Evolutionary conservation across 1,140 invertebrate species (phyloP).

Genomic region (Daktulosphaira vitifoliae): DNA sequence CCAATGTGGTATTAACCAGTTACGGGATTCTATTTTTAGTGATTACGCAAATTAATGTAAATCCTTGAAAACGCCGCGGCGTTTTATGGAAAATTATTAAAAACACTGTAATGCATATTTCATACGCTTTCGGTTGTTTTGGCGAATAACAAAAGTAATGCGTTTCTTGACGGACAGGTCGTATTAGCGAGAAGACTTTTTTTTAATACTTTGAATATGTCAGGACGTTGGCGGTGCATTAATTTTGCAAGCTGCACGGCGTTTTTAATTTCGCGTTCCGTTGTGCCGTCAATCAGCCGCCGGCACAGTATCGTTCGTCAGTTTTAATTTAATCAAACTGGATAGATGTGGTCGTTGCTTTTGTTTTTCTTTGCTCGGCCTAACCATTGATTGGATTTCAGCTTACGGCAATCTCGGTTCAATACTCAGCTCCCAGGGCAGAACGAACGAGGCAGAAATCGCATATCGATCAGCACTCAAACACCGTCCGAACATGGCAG

Average conservation of each 20-base stretch:
- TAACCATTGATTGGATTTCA: constrained; percentile 48
- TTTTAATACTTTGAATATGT: too few relatives aligned
- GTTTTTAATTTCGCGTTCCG: constrained; percentile 8
- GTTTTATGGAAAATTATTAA: too few relatives aligned
- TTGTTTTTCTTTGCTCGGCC: not conserved
- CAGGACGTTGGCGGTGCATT: too few relatives aligned
- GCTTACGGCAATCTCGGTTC: constrained; percentile 88
- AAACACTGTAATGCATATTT: too few relatives aligned
- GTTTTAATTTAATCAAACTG: constrained; percentile 17
- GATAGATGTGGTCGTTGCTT: not conserved
- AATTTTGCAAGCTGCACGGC: not conserved
- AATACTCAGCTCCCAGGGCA: constrained; percentile 74
- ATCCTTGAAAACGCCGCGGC: too few relatives aligned
- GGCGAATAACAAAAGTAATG: too few relatives aligned
- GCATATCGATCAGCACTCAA: constrained; percentile 76
- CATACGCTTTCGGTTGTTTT: too few relatives aligned
- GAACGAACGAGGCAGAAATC: constrained; percentile 71
- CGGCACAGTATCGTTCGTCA: not conserved
- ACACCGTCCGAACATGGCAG: constrained; percentile 86
- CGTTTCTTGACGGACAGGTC: too few relatives aligned
- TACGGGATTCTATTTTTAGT: too few relatives aligned
- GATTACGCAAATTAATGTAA: too few relatives aligned
- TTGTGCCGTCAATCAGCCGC: not conserved
- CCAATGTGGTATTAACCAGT: too few relatives aligned
- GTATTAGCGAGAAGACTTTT: too few relatives aligned